Conservation (phyloP, 2,113 vertebrate genomes). For the Cricetomys ansorgei region DNA sequence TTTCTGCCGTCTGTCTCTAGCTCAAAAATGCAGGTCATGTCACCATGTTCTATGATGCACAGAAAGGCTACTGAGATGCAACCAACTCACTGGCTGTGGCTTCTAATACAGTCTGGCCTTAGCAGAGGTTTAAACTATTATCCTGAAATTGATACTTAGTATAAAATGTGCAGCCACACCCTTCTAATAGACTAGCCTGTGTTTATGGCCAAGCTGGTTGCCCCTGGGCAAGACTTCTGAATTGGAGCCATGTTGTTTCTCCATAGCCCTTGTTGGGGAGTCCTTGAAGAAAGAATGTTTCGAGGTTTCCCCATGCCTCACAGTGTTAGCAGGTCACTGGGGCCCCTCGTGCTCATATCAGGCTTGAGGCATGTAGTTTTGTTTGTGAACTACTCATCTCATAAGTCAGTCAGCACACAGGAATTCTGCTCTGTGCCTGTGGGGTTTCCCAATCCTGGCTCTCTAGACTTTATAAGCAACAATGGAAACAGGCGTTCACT, state of each 20-base stretch:
- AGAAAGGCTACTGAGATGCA: not conserved
- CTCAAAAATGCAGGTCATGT: not conserved
- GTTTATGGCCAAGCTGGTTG: not conserved
- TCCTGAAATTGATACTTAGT: not conserved
- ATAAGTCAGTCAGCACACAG: not conserved
- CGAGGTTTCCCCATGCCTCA: not conserved
- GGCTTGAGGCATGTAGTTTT: not conserved
- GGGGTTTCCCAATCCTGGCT: not conserved
- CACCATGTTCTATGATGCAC: not conserved
- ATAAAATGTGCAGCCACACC: not conserved
- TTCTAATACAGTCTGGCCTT: not conserved
- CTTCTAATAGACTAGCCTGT: not conserved
- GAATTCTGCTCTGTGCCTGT: not conserved
- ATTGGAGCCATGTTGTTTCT: not conserved
- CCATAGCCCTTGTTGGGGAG: not conserved
- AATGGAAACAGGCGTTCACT: not conserved
- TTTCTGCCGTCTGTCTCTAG: not conserved
- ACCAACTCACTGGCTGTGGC: accelerated
- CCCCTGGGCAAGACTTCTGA: not conserved
- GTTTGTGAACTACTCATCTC: not conserved
- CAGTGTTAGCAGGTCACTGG: not conserved
- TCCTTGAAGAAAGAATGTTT: not conserved
- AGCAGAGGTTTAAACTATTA: not conserved
- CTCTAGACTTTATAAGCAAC: not conserved
- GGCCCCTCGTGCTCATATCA: not conserved